A percentile compares a stretch with the other conserved stretches of the same genome.
Conservation (phyloP, 2,113 vertebrate species). For the Notarius quadriscutis region DNA sequence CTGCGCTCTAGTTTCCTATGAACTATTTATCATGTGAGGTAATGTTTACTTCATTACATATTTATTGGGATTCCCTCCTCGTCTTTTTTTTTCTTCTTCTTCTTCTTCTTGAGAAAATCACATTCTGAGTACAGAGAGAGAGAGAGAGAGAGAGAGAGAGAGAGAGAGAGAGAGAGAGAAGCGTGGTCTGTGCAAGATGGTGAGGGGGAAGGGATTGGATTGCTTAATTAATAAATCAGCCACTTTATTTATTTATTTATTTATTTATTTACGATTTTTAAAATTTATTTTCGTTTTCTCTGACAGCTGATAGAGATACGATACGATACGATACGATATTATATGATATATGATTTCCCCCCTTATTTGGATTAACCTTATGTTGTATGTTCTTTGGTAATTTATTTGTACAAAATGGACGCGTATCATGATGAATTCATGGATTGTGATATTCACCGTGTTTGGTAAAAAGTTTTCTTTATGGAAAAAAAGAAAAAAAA, state of each 20-base stretch:
- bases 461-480: conserved; percentile 83
- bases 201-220: conserved; percentile 44
- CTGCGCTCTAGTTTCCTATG: conserved; percentile 78
- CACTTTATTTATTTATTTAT: conserved; percentile 40
- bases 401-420: conserved; percentile 85
- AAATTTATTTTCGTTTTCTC: conserved; percentile 52
- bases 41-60: conserved; percentile 97
- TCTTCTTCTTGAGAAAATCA: conserved; percentile 71
- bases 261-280: neutral
- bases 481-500: conserved; percentile 56
- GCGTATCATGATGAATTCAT: conserved; percentile 77
- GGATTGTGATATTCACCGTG: conserved; percentile 87
- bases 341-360: conserved; percentile 68
- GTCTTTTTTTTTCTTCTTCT: conserved; percentile 47
- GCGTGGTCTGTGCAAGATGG: conserved; percentile 65
- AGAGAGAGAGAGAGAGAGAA: conserved; percentile 44
- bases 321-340: no score
- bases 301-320: conserved; percentile 67
- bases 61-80: conserved; percentile 91
- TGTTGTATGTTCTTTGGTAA: conserved; percentile 73
- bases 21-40: conserved; percentile 92
- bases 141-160: no score
- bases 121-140: conserved; percentile 67
- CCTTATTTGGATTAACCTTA: conserved; percentile 75
- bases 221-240: conserved; percentile 60